Evolutionary conservation across 2,113 vertebrate genomes (phyloP).

Genomic region (Pelvicachromis taeniatus): DNA sequence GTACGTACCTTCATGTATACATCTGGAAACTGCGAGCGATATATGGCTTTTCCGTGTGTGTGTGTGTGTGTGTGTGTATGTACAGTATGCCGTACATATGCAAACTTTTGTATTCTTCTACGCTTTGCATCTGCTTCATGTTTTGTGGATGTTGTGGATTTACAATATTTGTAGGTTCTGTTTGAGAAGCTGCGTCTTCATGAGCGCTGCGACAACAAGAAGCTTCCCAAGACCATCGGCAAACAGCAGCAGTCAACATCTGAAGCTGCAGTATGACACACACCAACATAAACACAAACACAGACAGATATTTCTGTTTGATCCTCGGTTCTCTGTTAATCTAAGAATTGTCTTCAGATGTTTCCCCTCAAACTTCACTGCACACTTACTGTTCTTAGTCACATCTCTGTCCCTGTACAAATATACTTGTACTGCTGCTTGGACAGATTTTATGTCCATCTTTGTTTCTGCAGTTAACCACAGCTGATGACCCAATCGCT

Average conservation of each 20-base stretch:
- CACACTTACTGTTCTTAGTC: background rate
- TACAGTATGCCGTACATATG: background rate
- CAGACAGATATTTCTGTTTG: background rate
- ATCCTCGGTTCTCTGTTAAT: background rate
- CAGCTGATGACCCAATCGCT: background rate
- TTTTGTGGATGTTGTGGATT: background rate
- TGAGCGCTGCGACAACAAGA: constrained; percentile 71
- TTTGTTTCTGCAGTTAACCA: background rate
- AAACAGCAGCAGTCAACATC: constrained; percentile 83
- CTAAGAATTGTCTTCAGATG: rapidly evolving
- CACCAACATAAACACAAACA: background rate
- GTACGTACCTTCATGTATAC: constrained; percentile 57
- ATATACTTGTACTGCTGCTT: background rate
- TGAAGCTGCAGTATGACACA: constrained; percentile 77
- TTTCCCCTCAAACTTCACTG: background rate
- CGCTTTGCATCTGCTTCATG: background rate
- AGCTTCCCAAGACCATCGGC: constrained; percentile 75
- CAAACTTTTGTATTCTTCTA: background rate
- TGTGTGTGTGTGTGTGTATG: background rate
- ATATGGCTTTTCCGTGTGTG: background rate
- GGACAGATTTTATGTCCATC: background rate
- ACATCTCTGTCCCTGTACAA: background rate
- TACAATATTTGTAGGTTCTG: constrained; percentile 74
- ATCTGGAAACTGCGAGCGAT: background rate
- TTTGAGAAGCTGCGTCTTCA: constrained; percentile 88